Conservation (phyloP, 2,888 invertebrate genomes). For the Lasioglossum zephyrum region DNA sequence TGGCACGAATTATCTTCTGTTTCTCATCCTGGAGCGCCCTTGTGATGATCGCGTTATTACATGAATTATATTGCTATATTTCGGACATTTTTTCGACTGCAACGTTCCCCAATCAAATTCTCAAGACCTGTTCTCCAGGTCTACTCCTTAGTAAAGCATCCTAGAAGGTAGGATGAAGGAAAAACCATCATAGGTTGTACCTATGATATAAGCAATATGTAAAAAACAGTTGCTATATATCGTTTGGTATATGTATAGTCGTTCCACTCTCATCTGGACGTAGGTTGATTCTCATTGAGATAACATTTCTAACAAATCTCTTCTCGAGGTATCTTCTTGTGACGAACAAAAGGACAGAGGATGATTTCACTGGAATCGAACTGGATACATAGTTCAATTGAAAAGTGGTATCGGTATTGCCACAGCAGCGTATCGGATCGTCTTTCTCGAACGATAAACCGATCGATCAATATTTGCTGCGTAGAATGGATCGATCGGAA, state of each 20-base stretch:
- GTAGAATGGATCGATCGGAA: constrained; percentile 1
- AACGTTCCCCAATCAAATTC: not conserved
- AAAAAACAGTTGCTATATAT: not conserved
- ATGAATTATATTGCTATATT: not conserved
- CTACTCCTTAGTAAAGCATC: not conserved
- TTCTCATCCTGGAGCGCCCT: not conserved
- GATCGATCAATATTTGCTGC: constrained; percentile 42
- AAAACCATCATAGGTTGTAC: not conserved
- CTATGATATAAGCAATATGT: not conserved
- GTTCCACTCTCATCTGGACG: not conserved
- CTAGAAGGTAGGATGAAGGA: not conserved
- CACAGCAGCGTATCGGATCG: constrained; percentile 14
- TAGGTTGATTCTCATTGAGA: not conserved
- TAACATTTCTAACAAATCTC: not conserved
- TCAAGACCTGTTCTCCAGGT: not conserved
- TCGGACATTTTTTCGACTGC: not conserved
- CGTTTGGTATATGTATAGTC: not conserved
- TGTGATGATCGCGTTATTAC: not conserved
- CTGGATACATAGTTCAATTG: not conserved
- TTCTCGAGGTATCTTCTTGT: not conserved
- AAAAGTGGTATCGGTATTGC: constrained; percentile 14
- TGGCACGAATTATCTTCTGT: not conserved
- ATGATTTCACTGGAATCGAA: not conserved
- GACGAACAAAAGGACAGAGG: not conserved
- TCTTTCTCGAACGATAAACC: constrained; percentile 23